Conservation (phyloP, 2,888 invertebrate species). For the Stenodera caucasica region DNA sequence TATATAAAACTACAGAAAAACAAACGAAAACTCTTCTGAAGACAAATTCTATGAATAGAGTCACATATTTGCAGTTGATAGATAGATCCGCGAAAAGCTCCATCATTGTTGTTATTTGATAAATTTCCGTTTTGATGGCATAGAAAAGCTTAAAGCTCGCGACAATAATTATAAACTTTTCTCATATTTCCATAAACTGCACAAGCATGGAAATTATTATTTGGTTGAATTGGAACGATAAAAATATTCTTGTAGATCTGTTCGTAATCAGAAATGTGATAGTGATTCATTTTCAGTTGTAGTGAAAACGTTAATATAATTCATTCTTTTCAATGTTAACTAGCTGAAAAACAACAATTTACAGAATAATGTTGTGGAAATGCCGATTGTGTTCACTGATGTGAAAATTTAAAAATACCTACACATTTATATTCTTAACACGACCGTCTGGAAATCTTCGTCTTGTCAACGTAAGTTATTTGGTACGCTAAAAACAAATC, state of each 20-base stretch:
- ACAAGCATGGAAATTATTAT: too few species aligned
- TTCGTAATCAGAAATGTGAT: not conserved
- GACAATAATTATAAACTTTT: too few species aligned
- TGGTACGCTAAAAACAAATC: constrained; percentile 45
- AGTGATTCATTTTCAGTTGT: constrained; percentile 24
- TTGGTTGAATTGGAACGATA: too few species aligned
- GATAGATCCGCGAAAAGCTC: too few species aligned
- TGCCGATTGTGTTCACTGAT: constrained; percentile 27
- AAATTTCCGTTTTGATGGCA: too few species aligned
- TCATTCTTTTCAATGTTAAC: constrained; percentile 15
- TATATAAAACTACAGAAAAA: constrained; percentile 1
- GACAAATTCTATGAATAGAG: too few species aligned
- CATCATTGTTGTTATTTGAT: too few species aligned
- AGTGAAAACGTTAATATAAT: not conserved
- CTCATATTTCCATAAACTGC: too few species aligned
- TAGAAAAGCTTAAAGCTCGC: too few species aligned
- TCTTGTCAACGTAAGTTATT: constrained; percentile 44
- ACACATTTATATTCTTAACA: constrained; percentile 41
- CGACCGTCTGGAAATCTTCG: constrained; percentile 40
- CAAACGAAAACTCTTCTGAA: too few species aligned
- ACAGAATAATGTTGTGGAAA: constrained; percentile 24
- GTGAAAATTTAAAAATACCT: constrained; percentile 38
- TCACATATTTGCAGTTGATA: too few species aligned
- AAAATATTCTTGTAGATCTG: too few species aligned
- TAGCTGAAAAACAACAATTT: constrained; percentile 25